Evolutionary conservation across 2,797 vertebrate species (phyloP), one percentile per base, ranked within the genome.

Genomic region (Mallotus villosus): DNA sequence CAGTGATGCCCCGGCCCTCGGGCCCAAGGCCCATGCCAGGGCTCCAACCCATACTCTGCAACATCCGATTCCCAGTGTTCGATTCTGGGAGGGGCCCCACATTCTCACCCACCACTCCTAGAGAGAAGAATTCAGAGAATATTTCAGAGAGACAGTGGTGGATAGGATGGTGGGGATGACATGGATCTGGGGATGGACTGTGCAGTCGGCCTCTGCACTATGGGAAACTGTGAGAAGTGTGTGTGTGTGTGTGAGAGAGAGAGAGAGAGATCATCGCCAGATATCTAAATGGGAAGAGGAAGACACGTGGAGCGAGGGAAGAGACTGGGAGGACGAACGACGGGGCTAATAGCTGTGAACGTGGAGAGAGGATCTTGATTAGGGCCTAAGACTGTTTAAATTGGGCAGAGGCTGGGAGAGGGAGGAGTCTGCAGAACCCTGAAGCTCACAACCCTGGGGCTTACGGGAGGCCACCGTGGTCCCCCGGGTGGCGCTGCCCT

Each of bases 1-100:
- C 97, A 0, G 96, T 92, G 63, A 99, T 95, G 58, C 97, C 97
- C 82, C 95, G 93, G 82, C 97, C 95, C 0, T 97, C 97, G 0
- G 96, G 95, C 57, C 97, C 97, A 0, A 99, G 93, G 74, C 97
- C 97, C 2, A 87, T 90, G 6, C 93, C 97, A 0, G 97, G 97
- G 32, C 76, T 95, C 97, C 97, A 99, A 74, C 97, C 97, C 97
- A 99, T 98, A 72, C 80, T 96, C 90, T 99, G 97, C 67, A 99
- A 86, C 96, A 99, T 99, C 68, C 96, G 94, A 85, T 87, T 98
- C 53, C 97, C 97, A 84, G 96, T 90, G 87, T 97, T 99, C 19
- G 85, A 92, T 74, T 99, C 97, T 0, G 96, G 94, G 80, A 99
- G 95, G 14, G 93, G 90, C 14, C 86, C 85, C 0, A 92, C 93